Percentiles rank a stretch among this genome's conserved stretches.
Evolutionary conservation across 2,797 vertebrate species (phyloP).

Genomic region (Xenops minutus): DNA sequence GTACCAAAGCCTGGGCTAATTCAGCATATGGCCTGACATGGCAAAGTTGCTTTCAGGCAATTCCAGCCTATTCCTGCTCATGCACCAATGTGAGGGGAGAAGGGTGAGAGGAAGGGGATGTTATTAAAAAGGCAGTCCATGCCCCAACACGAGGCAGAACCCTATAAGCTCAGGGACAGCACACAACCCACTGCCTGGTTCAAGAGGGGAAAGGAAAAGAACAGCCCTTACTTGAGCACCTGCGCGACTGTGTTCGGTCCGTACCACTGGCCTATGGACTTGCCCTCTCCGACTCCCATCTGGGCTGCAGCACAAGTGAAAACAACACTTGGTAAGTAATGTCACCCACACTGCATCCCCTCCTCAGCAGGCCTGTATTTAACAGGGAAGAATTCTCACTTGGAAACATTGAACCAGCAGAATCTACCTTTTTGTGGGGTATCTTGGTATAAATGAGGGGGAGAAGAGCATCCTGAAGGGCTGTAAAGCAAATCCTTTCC

Average conservation of each 20-base stretch:
- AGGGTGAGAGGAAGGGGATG: background rate
- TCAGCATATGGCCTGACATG: fast-evolving
- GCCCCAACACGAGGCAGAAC: background rate
- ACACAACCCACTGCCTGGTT: background rate
- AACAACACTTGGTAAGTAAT: background rate
- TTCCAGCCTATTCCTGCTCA: background rate
- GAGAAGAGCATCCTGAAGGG: background rate
- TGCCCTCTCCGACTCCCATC: constrained; percentile 99
- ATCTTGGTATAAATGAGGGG: background rate
- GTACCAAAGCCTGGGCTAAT: background rate
- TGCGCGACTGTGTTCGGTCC: constrained; percentile 98
- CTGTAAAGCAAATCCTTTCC: background rate
- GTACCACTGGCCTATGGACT: constrained; percentile 98
- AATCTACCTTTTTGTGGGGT: background rate
- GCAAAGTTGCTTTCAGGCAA: background rate
- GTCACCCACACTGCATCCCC: background rate
- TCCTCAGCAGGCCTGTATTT: background rate
- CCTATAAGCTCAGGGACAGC: background rate
- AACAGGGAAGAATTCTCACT: background rate
- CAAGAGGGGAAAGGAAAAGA: background rate
- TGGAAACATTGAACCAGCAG: background rate
- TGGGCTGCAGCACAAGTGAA: constrained; percentile 83
- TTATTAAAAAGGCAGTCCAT: background rate
- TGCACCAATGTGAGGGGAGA: background rate
- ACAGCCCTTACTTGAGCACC: constrained; percentile 91